phyloP scores from a whole-genome alignment of 1,140 invertebrate genomes.

The Caerostris darwini region DNA sequence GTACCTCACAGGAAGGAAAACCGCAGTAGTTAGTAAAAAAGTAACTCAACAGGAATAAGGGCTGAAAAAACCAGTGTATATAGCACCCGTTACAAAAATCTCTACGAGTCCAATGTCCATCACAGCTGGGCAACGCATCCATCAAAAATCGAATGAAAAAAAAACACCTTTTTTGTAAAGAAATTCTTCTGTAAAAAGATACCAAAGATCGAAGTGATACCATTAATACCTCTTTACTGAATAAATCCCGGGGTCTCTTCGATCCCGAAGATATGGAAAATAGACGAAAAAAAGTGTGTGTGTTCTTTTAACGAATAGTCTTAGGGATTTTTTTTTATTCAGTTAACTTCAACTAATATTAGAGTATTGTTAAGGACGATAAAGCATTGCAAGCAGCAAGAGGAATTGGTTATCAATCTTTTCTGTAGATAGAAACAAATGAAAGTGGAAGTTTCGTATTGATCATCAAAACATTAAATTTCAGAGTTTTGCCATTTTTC shows the following conservation, averaged over 20 bases:
- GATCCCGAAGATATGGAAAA: slow-evolving; percentile 34
- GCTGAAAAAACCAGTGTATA: slow-evolving; percentile 27
- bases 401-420: neutral
- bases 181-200: slow-evolving; percentile 48
- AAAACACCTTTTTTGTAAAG: slow-evolving; percentile 20
- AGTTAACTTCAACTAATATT: neutral
- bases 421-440: neutral
- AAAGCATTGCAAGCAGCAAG: neutral
- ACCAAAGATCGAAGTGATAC: slow-evolving; percentile 56
- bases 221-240: slow-evolving; percentile 75
- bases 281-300: neutral
- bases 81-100: slow-evolving; percentile 55
- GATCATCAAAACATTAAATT: neutral
- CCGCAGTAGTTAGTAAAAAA: neutral
- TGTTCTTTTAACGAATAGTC: neutral
- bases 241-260: slow-evolving; percentile 62
- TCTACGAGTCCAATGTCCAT: slow-evolving; percentile 11
- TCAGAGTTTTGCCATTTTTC: neutral
- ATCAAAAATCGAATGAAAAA: slow-evolving; percentile 62
- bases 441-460: neutral
- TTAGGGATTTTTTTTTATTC: neutral
- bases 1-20: neutral
- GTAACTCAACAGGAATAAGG: neutral
- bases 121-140: slow-evolving; percentile 64
- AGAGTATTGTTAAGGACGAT: neutral